Conservation (phyloP, 1,140 invertebrate genomes). For the Anastrepha obliqua region DNA sequence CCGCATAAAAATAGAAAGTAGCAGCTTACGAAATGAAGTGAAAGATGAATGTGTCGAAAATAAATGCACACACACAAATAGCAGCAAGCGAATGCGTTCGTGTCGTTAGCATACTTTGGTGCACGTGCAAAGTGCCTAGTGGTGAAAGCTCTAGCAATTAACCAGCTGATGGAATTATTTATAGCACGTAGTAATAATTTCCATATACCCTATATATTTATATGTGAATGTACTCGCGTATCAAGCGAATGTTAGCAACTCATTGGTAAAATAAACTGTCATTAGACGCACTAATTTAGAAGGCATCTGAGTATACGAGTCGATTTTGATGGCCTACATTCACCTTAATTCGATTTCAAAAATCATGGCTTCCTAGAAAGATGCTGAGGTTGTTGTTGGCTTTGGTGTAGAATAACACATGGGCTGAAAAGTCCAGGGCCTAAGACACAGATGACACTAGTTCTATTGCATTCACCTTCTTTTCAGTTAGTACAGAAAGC, state of each 20-base stretch:
- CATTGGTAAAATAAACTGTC: not conserved
- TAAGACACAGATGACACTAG: no score
- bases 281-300: not conserved
- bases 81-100: not conserved
- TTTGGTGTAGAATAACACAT: no score
- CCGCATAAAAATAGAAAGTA: slow-evolving; percentile 1
- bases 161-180: slow-evolving; percentile 42
- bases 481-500: no score
- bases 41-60: not conserved
- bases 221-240: no score
- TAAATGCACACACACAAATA: no score
- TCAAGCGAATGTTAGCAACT: slow-evolving; percentile 25
- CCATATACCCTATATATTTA: not conserved
- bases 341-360: no score
- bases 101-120: not conserved
- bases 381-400: no score
- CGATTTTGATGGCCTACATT: no score
- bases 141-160: slow-evolving; percentile 33
- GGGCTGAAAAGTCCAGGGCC: no score
- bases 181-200: not conserved
- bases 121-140: not conserved
- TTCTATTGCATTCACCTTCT: no score
- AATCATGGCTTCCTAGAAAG: no score
- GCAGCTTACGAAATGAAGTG: not conserved
- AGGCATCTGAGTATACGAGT: not conserved